These are phyloP conservation scores for Meloidogyne chitwoodi DNA, from an alignment of 1,140 invertebrate species.

Conservation along the genomic window DNA sequence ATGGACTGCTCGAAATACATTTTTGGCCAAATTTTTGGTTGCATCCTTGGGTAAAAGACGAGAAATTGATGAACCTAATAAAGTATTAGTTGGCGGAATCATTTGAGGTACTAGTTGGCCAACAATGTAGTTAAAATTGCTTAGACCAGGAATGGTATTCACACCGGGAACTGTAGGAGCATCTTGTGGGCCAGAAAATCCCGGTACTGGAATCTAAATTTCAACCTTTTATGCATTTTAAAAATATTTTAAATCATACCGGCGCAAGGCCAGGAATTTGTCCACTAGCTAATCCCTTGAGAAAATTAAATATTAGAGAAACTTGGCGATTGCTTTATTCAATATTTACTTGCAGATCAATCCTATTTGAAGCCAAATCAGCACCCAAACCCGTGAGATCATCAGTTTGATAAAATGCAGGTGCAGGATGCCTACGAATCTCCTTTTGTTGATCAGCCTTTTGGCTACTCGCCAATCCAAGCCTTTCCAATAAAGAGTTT, in stretches of 20 bases:
- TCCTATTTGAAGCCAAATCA: slow-evolving; percentile 43
- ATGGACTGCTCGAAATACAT: slow-evolving; percentile 57
- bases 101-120: slow-evolving; percentile 59
- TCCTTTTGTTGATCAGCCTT: slow-evolving; percentile 24
- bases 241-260: neutral
- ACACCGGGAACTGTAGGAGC: slow-evolving; percentile 56
- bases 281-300: slow-evolving; percentile 51
- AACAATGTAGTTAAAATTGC: slow-evolving; percentile 60
- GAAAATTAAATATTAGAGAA: neutral
- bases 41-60: slow-evolving; percentile 58
- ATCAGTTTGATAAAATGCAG: slow-evolving; percentile 41
- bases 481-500: slow-evolving; percentile 38
- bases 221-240: neutral
- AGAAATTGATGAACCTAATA: slow-evolving; percentile 57
- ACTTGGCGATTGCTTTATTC: neutral
- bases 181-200: slow-evolving; percentile 55
- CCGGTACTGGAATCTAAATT: slow-evolving; percentile 51
- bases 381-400: slow-evolving; percentile 41
- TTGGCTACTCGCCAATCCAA: slow-evolving; percentile 35
- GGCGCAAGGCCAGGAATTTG: slow-evolving; percentile 59
- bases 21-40: slow-evolving; percentile 59
- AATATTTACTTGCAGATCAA: slow-evolving; percentile 37
- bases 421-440: slow-evolving; percentile 39
- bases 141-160: slow-evolving; percentile 58
- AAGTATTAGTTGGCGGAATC: slow-evolving; percentile 60